These are phyloP conservation scores for Gymnothorax reevesii DNA, from an alignment of 2,797 vertebrate species.

Conservation along the genomic window DNA sequence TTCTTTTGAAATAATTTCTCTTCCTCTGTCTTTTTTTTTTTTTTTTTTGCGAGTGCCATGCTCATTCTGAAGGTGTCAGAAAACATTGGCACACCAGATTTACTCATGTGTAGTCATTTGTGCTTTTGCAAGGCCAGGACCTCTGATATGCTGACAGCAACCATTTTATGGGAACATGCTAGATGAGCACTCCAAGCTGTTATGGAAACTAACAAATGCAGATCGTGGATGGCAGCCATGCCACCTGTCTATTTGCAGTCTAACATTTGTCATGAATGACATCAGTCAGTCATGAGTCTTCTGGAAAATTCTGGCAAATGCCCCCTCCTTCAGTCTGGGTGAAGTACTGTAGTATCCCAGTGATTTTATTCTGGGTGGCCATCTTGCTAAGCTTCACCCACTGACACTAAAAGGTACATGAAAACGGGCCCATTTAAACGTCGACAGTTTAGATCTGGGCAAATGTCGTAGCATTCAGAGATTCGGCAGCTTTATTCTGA, in stretches of 20 bases:
- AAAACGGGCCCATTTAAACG: not conserved
- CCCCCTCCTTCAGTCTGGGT: not conserved
- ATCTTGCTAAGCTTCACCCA: not conserved
- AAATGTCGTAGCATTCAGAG: not conserved
- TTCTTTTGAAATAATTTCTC: no score
- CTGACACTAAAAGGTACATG: not conserved
- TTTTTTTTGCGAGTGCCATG: no score
- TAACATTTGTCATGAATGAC: not conserved
- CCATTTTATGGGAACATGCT: not conserved
- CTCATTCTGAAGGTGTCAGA: not conserved
- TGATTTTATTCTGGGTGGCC: not conserved
- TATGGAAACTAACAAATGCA: constrained; percentile 25
- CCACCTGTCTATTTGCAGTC: constrained; percentile 5
- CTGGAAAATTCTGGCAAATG: not conserved
- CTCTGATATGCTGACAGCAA: constrained; percentile 18
- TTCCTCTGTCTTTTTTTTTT: no score
- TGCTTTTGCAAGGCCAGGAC: not conserved
- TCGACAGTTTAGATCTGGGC: not conserved
- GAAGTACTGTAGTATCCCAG: not conserved
- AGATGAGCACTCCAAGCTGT: not conserved
- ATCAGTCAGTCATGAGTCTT: constrained; percentile 13
- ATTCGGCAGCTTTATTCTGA: constrained; percentile 1
- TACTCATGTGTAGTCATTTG: not conserved
- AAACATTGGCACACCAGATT: not conserved
- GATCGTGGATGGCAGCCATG: constrained; percentile 10